Conservation (phyloP, 2,113 vertebrate species). For the Oostethus manadensis region DNA sequence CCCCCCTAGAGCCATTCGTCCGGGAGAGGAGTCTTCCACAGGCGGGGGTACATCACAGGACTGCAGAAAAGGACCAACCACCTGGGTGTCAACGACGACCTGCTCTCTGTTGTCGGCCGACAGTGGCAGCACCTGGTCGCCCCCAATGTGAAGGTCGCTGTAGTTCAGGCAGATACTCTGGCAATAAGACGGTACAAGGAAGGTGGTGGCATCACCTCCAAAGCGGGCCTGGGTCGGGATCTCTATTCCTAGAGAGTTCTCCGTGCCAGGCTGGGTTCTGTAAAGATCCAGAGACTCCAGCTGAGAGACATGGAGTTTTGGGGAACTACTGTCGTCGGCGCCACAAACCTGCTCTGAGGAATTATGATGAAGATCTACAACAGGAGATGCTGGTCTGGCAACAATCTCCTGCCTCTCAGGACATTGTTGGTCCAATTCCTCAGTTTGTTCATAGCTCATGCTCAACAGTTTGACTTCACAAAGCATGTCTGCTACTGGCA, state of each 20-base stretch:
- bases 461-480: slow-evolving; percentile 84
- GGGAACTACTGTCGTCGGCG: slow-evolving; percentile 20
- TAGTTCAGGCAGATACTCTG: slow-evolving; percentile 94
- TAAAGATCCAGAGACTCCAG: slow-evolving; percentile 23
- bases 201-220: slow-evolving; percentile 72
- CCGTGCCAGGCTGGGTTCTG: slow-evolving; percentile 28
- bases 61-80: slow-evolving; percentile 80
- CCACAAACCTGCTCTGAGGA: slow-evolving; percentile 53
- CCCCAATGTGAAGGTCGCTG: slow-evolving; percentile 89
- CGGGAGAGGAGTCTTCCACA: slow-evolving; percentile 63
- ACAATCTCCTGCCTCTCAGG: slow-evolving; percentile 49
- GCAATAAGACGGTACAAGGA: slow-evolving; percentile 87
- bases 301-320: slow-evolving; percentile 20
- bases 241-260: slow-evolving; percentile 60
- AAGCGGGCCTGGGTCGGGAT: slow-evolving; percentile 57
- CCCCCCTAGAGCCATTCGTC: slow-evolving; percentile 19
- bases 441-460: slow-evolving; percentile 69
- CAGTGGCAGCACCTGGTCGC: slow-evolving; percentile 87
- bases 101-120: slow-evolving; percentile 66
- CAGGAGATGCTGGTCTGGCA: slow-evolving; percentile 22
- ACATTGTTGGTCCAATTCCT: slow-evolving; percentile 23
- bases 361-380: slow-evolving; percentile 34
- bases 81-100: slow-evolving; percentile 65
- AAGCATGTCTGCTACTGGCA: slow-evolving; percentile 77
- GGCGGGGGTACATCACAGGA: slow-evolving; percentile 83